A percentile compares a stretch with the other conserved stretches of the same genome.
Conservation (phyloP, 2,797 vertebrate species). For the Anomalospiza imberbis region DNA sequence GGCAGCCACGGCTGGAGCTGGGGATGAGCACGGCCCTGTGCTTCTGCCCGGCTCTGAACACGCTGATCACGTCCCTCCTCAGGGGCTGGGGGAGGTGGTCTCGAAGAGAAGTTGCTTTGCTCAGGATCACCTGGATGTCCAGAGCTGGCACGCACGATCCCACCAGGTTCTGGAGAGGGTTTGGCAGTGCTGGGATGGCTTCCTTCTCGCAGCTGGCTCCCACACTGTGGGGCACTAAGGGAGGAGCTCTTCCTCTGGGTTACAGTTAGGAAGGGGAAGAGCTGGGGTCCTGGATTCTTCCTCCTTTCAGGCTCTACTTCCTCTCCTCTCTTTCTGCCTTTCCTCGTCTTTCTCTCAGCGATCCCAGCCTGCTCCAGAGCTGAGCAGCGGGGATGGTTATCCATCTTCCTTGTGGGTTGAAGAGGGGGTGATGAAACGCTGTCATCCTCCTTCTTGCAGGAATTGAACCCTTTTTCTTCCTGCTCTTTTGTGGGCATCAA, state of each 20-base stretch:
- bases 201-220: accelerated
- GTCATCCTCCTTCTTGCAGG: neutral
- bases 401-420: neutral
- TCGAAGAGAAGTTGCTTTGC: accelerated
- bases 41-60: neutral
- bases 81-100: neutral
- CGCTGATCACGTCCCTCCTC: accelerated
- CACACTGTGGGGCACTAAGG: too few relatives aligned
- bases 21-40: neutral
- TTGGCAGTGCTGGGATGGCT: accelerated
- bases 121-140: neutral
- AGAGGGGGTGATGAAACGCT: neutral
- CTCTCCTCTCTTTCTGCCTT: neutral
- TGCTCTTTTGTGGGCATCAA: neutral
- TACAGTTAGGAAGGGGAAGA: neutral
- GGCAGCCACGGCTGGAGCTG: neutral
- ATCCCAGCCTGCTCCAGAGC: neutral
- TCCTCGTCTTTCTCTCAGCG: neutral
- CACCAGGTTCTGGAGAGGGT: neutral
- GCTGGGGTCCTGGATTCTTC: neutral
- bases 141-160: accelerated
- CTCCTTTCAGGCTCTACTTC: neutral
- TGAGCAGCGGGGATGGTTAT: neutral
- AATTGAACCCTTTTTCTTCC: neutral
- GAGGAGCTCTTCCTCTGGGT: neutral